Evolutionary conservation across 2,888 invertebrate species (phyloP).

Genomic region (Digitonthophagus gazella): DNA sequence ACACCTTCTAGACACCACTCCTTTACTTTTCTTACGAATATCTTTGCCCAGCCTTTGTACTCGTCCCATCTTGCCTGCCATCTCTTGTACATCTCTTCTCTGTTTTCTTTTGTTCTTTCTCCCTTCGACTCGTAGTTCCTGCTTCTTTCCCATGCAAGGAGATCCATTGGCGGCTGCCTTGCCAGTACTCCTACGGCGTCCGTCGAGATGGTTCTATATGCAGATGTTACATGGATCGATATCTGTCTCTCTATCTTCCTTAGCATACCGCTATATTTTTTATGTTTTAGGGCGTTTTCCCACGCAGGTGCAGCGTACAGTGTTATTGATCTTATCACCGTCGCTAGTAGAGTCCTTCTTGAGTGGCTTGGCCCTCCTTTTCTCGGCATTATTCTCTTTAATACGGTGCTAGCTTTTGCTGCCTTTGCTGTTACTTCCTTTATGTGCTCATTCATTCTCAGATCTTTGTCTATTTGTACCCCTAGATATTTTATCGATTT

Average conservation of each 20-base stretch:
- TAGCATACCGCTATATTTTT: not conserved
- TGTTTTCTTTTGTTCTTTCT: not conserved
- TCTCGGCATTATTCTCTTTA: not conserved
- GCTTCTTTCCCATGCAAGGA: not conserved
- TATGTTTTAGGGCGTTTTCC: not conserved
- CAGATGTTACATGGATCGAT: not conserved
- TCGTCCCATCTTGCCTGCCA: conserved; percentile 2
- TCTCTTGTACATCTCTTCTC: not conserved
- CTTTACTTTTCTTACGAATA: not conserved
- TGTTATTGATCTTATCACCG: too few relatives aligned
- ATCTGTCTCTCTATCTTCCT: not conserved
- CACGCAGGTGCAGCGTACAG: too few relatives aligned
- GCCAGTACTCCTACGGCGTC: not conserved
- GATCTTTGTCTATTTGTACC: not conserved
- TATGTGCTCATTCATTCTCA: not conserved
- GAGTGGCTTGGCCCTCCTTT: not conserved
- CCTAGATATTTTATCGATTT: not conserved
- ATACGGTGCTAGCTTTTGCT: not conserved
- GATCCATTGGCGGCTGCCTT: not conserved
- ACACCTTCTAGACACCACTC: too few relatives aligned
- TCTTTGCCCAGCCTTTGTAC: not conserved
- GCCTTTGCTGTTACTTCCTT: not conserved
- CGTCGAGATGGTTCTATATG: not conserved
- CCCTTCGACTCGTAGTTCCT: not conserved
- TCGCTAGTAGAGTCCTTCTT: not conserved